Conservation (phyloP, 2,888 invertebrate species). For the Glyphotaelius pellucidus region DNA sequence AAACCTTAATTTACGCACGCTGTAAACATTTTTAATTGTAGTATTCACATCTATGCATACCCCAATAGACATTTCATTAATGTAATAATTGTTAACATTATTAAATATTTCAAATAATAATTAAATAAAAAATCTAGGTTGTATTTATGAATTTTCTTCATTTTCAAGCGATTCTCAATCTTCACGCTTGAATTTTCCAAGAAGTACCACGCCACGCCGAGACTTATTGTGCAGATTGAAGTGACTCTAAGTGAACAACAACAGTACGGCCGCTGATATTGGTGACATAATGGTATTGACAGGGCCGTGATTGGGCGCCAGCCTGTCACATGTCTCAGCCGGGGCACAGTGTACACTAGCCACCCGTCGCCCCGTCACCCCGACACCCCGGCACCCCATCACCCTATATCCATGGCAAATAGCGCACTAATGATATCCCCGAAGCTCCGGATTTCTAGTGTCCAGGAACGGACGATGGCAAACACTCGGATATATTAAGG, state of each 20-base stretch:
- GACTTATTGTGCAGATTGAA: background rate
- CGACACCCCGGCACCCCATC: too few relatives aligned
- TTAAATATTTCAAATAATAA: too few relatives aligned
- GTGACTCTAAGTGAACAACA: background rate
- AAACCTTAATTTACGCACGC: too few relatives aligned
- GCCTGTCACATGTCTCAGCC: background rate
- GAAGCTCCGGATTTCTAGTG: background rate
- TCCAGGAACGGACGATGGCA: too few relatives aligned
- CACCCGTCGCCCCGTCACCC: background rate
- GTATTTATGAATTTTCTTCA: background rate
- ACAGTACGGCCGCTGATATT: conserved; percentile 6
- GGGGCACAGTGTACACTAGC: background rate
- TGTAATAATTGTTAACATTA: too few relatives aligned
- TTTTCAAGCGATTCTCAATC: too few relatives aligned
- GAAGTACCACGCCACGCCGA: background rate
- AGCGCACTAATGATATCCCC: background rate
- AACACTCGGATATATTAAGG: too few relatives aligned
- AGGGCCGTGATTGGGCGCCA: conserved; percentile 16
- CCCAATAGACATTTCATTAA: too few relatives aligned
- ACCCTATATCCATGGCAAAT: background rate
- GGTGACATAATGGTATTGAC: conserved; percentile 13
- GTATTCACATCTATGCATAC: too few relatives aligned
- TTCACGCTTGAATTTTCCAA: background rate
- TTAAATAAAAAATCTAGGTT: background rate
- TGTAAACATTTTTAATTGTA: too few relatives aligned